Base-by-base conservation (phyloP, 2,888 invertebrate genomes). In the Syritta pipiens region DNA sequence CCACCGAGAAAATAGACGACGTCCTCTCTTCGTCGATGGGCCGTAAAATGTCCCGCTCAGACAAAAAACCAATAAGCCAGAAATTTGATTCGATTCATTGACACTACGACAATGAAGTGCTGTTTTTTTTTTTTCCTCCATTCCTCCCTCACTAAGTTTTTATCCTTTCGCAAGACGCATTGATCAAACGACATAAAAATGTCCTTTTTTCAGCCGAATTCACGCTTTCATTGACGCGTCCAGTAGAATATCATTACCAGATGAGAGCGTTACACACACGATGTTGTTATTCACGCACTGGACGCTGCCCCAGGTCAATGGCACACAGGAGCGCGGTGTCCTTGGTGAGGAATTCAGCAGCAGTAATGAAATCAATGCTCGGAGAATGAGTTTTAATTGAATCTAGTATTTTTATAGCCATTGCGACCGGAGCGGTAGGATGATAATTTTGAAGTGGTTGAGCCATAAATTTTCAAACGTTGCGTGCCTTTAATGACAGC, bases 41-140 rank as follows among this genome's bases (percentile, higher is more conserved):
- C 77, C 65, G 71, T 77, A 65, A 65, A 77, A 71, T 59, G 60
- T 77, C 59, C 65, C 19, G 53, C 59, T 53, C 77, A 72, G 77
- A 77, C 77, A 77, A 65, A 65, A 65, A 77, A 46, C 77, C 65
- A 77, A 77, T 72, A 77, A 77, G 53, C 51, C 71, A 65, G 44
- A 48, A 60, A 59, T 51, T 74, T 22, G 6, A 51, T 77, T 77
- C 77, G 63, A 72, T 72, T 60, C 65, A 65, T 71, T 65, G 65
- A 53, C 72, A 77, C 59, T 51, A 40, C 46, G 46, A 44, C 44
- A 57, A 51, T 53, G 48, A 48, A 55, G 35, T 49, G 30, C 46
- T 55, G 6, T 30, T 35, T 32, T 14, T 48, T 12, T 5, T 26
- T 12, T 20, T 12, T 9, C 17, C n/a, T 17, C 3, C 2, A 1